Evolutionary conservation across 1,140 invertebrate genomes (phyloP).

Genomic region (Listronotus bonariensis): DNA sequence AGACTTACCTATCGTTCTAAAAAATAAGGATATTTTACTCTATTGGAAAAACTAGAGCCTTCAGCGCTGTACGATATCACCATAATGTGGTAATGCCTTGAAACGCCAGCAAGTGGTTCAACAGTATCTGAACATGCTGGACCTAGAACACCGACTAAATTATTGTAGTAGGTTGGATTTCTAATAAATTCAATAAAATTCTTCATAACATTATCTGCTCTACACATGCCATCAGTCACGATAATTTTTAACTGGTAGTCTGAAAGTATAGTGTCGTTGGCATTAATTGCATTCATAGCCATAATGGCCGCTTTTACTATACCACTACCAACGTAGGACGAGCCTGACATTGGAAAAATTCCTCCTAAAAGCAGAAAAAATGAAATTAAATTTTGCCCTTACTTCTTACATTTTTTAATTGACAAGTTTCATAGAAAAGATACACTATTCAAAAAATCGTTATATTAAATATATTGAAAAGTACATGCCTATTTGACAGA

Average conservation of each 20-base stretch:
- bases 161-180: constrained; percentile 57
- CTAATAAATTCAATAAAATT: constrained; percentile 76
- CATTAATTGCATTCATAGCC: constrained; percentile 71
- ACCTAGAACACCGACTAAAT: constrained; percentile 75
- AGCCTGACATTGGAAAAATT: constrained; percentile 71
- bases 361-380: constrained; percentile 64
- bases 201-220: constrained; percentile 77
- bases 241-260: constrained; percentile 68
- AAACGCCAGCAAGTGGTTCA: constrained; percentile 80
- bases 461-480: too few relatives aligned
- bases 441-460: too few relatives aligned
- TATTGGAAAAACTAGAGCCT: constrained; percentile 71
- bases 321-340: constrained; percentile 64
- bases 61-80: constrained; percentile 84
- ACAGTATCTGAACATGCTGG: constrained; percentile 85
- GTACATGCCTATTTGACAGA: too few relatives aligned
- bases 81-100: constrained; percentile 75
- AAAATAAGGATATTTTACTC: constrained; percentile 81
- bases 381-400: background rate
- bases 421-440: too few relatives aligned
- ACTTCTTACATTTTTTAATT: too few relatives aligned
- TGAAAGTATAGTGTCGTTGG: constrained; percentile 62
- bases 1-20: constrained; percentile 67
- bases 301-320: constrained; percentile 67
- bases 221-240: constrained; percentile 71